These are phyloP conservation scores for Nestor notabilis DNA, from an alignment of 2,113 vertebrate species.

Conservation along the genomic window DNA sequence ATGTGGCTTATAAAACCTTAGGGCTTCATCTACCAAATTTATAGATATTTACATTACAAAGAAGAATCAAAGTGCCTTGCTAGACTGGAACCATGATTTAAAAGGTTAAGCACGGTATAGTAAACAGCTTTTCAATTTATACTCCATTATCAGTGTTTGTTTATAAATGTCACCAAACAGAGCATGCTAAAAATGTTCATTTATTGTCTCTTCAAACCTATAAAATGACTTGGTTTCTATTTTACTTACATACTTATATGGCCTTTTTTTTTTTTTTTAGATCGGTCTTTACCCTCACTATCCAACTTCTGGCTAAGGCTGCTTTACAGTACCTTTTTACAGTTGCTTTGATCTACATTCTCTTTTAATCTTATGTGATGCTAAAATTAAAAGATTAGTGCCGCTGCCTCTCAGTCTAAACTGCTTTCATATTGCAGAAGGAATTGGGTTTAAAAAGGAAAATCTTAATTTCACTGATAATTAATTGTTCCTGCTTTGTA, in stretches of 20 bases:
- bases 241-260: not conserved
- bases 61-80: conserved; percentile 25
- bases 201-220: not conserved
- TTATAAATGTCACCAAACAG: conserved; percentile 29
- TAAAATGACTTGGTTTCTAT: not conserved
- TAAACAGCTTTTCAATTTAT: conserved; percentile 42
- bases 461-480: not conserved
- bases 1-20: not conserved
- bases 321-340: not conserved
- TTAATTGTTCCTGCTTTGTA: not conserved
- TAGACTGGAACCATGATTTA: conserved; percentile 12
- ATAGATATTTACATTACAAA: conserved; percentile 1
- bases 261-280: not conserved
- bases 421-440: not conserved
- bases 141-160: conserved; percentile 21
- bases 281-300: not conserved
- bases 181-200: not conserved
- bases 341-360: not conserved
- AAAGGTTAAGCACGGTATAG: not conserved
- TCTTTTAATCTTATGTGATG: not conserved
- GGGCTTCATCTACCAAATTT: not conserved
- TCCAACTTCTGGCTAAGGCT: not conserved
- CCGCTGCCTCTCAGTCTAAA: not conserved
- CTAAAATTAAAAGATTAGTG: not conserved
- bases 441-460: not conserved